Percentiles rank a stretch among this genome's conserved stretches.
These are phyloP conservation scores for Parochlus steinenii DNA, from an alignment of 2,888 invertebrate species.

Conservation along the genomic window DNA sequence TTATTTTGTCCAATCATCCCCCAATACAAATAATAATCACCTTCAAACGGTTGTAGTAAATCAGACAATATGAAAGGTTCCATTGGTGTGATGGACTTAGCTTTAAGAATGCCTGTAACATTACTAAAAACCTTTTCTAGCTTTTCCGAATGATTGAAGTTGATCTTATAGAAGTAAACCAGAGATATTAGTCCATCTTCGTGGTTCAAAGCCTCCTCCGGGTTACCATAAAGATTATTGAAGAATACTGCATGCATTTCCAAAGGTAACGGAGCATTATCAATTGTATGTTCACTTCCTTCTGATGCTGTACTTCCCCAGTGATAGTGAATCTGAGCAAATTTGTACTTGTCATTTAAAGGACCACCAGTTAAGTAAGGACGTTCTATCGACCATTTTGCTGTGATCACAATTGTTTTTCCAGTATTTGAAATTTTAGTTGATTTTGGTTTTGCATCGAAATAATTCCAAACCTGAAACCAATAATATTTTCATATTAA, in stretches of 20 bases:
- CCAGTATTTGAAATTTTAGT: conserved; percentile 51
- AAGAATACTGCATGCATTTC: conserved; percentile 48
- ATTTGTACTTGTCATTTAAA: conserved; percentile 39
- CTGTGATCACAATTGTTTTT: conserved; percentile 36
- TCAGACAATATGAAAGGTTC: conserved; percentile 33
- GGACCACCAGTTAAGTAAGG: conserved; percentile 44
- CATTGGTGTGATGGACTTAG: conserved; percentile 34
- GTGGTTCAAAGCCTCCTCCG: conserved; percentile 40
- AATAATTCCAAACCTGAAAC: conserved; percentile 38
- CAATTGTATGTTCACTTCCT: conserved; percentile 48
- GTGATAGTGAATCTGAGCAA: conserved; percentile 52
- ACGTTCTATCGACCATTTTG: conserved; percentile 42
- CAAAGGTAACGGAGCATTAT: conserved; percentile 34
- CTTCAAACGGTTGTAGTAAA: conserved; percentile 37
- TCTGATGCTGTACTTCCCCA: conserved; percentile 44
- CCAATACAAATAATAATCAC: conserved; percentile 49
- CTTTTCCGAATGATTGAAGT: no score
- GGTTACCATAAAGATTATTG: conserved; percentile 40
- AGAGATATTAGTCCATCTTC: conserved; percentile 40
- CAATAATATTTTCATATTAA: no score
- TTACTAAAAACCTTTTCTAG: conserved; percentile 32
- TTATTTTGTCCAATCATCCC: conserved; percentile 34
- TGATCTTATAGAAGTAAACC: conserved; percentile 42
- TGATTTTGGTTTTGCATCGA: conserved; percentile 41
- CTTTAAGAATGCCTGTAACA: conserved; percentile 33